phyloP scores from a whole-genome alignment of 2,888 invertebrate genomes.

The Drosophila sordidula region DNA sequence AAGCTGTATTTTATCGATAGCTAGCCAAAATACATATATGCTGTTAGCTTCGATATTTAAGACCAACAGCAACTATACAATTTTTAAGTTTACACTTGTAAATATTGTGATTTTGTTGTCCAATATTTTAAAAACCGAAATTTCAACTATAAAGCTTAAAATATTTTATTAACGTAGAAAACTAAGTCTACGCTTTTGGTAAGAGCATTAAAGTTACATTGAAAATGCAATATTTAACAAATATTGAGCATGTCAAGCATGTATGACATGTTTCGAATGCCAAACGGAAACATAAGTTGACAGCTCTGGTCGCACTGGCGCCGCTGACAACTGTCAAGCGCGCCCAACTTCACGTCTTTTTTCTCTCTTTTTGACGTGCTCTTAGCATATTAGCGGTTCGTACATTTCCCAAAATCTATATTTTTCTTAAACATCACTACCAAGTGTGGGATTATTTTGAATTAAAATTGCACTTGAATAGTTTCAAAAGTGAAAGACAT shows the following conservation, averaged over 20 bases:
- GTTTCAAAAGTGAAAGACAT: conserved; percentile 20
- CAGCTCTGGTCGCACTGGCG: conserved; percentile 38
- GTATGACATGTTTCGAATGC: conserved; percentile 10
- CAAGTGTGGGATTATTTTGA: conserved; percentile 34
- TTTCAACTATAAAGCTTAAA: too few species aligned
- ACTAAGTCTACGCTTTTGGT: neutral
- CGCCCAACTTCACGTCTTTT: conserved; percentile 75
- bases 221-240: neutral
- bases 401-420: conserved; percentile 72
- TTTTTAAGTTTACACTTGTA: neutral
- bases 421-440: conserved; percentile 71
- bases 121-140: too few species aligned
- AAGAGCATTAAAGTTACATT: neutral
- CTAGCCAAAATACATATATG: conserved; percentile 4
- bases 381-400: conserved; percentile 81
- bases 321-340: conserved; percentile 42
- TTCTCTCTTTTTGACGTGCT: conserved; percentile 84
- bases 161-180: too few species aligned
- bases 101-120: too few species aligned
- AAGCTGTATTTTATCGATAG: conserved; percentile 36
- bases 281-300: conserved; percentile 53
- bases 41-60: neutral
- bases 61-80: conserved; percentile 18
- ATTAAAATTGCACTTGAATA: conserved; percentile 24
- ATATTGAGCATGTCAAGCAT: conserved; percentile 7